Base-by-base conservation (phyloP, 2,113 vertebrate species). In the Verasper variegatus region DNA sequence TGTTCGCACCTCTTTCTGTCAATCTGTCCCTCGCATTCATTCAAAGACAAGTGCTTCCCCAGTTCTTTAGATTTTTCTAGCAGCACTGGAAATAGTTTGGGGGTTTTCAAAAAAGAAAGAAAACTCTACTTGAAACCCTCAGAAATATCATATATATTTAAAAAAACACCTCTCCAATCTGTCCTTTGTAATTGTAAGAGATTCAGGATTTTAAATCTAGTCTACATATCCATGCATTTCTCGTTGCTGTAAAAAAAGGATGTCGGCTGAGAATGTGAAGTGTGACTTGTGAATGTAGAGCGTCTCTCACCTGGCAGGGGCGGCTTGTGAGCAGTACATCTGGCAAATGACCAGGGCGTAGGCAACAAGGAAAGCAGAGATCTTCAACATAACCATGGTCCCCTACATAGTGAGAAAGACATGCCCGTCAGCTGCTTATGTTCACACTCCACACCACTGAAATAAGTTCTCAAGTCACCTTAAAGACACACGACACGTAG, bases 271-370 rank as follows among this genome's bases (percentile, higher is more conserved):
- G 15, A 10, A 18, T 15, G 24, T 59, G 57, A 65, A 2, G 40
- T 23, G 42, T 47, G 42, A 49, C 5, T 2, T 45, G 61, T 17
- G 40, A 26, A 21, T 40, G 23, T 3, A 13, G 64, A 51, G 47
- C 2, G 18, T 85, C 94, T 96, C 94, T 96, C 94, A 99, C 98
- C 97, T 97, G 94, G 96, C 92, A 45, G 97, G 96, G 10, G 94
- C 95, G 27, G 96, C 96, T 80, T 96, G 95, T 89, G 95, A 95
- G 94, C 94, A 94, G 78, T 94, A 95, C 93, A 96, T 96, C 94
- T 97, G 97, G 94, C 96, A 97, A 71, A 97, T 93, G 82, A 97
- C 95, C 95, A 98, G 94, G 90, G 96, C 89, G 90, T 96, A 96
- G 92, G 96, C 94, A 89, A 96, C 94, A 71, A 99, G 95, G 88